These are phyloP conservation scores for Azorinus chamasolen DNA, from an alignment of 2,888 invertebrate species.

Conservation along the genomic window DNA sequence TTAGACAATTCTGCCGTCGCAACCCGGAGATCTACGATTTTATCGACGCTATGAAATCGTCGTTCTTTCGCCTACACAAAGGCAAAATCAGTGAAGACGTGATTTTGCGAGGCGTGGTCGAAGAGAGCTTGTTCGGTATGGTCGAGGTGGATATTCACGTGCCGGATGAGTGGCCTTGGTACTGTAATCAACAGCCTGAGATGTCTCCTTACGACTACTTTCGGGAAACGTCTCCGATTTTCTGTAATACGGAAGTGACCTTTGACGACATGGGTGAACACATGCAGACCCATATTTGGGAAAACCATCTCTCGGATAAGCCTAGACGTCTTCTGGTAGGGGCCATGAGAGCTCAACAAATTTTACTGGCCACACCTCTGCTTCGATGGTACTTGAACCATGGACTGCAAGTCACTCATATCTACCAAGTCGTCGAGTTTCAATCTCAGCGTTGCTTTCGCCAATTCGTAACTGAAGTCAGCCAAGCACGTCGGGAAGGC, in stretches of 20 bases:
- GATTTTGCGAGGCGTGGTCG: conserved; percentile 8
- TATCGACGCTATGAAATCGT: too few relatives aligned
- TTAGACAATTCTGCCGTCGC: too few relatives aligned
- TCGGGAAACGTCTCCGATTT: conserved; percentile 30
- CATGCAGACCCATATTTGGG: conserved; percentile 12
- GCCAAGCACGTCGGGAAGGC: conserved; percentile 14
- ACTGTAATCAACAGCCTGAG: conserved; percentile 15
- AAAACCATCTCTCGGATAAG: conserved; percentile 2
- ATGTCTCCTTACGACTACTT: conserved; percentile 19
- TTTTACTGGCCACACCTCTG: conserved; percentile 28
- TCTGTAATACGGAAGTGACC: conserved; percentile 20
- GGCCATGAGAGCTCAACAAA: conserved; percentile 22
- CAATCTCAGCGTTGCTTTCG: conserved; percentile 18
- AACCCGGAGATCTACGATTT: too few relatives aligned
- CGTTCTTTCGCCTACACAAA: too few relatives aligned
- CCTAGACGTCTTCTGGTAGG: conserved; percentile 22
- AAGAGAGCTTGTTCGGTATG: conserved; percentile 20
- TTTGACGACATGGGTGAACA: conserved; percentile 31
- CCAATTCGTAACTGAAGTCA: conserved; percentile 17
- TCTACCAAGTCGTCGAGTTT: conserved; percentile 36
- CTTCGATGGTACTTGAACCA: conserved; percentile 44
- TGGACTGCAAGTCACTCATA: conserved; percentile 27
- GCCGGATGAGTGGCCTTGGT: conserved; percentile 18
- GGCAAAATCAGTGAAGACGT: not conserved
- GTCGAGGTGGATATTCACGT: conserved; percentile 31